phyloP scores from a whole-genome alignment of 2,113 vertebrate species.

The Spermophilus dauricus region DNA sequence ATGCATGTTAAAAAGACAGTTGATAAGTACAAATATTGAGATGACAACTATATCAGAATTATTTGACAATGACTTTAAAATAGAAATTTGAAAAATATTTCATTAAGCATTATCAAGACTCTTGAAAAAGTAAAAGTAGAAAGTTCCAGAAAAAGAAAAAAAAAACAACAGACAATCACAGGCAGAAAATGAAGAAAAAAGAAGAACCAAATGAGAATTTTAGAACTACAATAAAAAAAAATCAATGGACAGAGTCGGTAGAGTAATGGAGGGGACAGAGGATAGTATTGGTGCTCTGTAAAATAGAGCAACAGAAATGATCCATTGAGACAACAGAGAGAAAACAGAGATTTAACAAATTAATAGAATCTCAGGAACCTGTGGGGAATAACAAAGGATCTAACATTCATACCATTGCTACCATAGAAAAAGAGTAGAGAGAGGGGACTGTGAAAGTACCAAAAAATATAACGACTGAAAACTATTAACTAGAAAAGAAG shows the following conservation, averaged over 20 bases:
- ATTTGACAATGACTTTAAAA: background rate
- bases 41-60: background rate
- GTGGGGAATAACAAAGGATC: background rate
- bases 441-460: background rate
- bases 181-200: background rate
- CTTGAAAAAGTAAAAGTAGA: slow-evolving; percentile 10
- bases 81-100: background rate
- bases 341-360: background rate
- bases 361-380: background rate
- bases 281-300: background rate
- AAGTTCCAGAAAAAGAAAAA: background rate
- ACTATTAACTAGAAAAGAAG: background rate
- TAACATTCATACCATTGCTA: background rate
- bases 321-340: background rate
- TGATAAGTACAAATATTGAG: background rate
- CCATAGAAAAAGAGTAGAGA: background rate
- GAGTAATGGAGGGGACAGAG: background rate
- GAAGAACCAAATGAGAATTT: background rate
- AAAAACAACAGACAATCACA: background rate
- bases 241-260: background rate
- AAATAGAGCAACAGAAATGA: background rate
- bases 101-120: background rate
- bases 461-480: background rate
- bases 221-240: background rate
- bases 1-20: background rate